Conservation (phyloP, 1,140 invertebrate species). For the Ostrea denselamellosa region DNA sequence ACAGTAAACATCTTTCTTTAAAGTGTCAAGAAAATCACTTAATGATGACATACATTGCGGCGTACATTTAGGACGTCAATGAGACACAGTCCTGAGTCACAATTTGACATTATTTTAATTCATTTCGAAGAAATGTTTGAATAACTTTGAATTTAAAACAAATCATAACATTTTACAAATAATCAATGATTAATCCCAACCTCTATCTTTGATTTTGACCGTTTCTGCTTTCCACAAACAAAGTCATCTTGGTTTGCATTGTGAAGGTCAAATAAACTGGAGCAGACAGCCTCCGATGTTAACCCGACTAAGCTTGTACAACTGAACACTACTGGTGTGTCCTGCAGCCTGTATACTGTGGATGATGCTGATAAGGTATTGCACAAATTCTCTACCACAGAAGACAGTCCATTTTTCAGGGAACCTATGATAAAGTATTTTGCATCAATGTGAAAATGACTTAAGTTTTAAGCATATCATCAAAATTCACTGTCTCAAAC, state of each 20-base stretch:
- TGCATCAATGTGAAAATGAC: no score
- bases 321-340: background rate
- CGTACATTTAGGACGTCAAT: no score
- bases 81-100: no score
- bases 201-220: background rate
- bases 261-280: background rate
- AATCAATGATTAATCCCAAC: background rate
- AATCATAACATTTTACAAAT: no score
- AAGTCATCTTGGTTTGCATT: constrained; percentile 14
- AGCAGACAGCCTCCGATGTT: background rate
- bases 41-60: no score
- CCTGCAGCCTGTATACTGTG: background rate
- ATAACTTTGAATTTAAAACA: no score
- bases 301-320: background rate
- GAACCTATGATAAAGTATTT: background rate
- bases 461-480: no score
- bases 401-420: background rate
- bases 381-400: constrained; percentile 32
- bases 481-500: no score
- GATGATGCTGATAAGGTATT: background rate
- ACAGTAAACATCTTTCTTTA: no score
- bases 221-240: constrained; percentile 1
- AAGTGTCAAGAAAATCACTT: no score
- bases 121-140: no score
- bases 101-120: no score